A percentile compares a stretch with the other conserved stretches of the same genome.
Conservation (phyloP, 1,140 invertebrate genomes). For the Antheraea pernyi region DNA sequence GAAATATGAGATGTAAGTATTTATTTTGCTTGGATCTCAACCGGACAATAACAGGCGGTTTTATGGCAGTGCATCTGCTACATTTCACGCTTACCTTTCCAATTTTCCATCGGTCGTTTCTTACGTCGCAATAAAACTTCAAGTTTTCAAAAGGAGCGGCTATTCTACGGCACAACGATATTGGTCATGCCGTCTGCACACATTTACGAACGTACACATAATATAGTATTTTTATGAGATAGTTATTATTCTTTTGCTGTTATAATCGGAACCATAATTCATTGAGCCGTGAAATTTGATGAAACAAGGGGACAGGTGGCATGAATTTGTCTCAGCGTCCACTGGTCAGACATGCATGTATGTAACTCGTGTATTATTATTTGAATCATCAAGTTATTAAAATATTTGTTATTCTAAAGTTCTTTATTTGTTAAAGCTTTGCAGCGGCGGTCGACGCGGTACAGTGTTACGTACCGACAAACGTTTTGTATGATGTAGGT, state of each 20-base stretch:
- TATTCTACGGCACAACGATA: conserved; percentile 48
- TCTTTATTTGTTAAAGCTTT: conserved; percentile 68
- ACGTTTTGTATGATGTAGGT: conserved; percentile 22
- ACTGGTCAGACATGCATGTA: conserved; percentile 40
- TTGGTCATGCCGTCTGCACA: conserved; percentile 65
- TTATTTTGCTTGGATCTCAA: conserved; percentile 6
- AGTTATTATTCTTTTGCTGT: not conserved
- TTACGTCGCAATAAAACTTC: conserved; percentile 65
- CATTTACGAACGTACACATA: conserved; percentile 26
- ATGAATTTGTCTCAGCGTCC: conserved; percentile 19
- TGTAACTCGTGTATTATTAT: conserved; percentile 64
- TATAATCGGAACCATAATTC: not conserved
- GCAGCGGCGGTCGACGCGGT: conserved; percentile 54
- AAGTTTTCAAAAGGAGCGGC: conserved; percentile 58
- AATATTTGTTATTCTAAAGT: conserved; percentile 75
- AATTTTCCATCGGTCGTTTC: conserved; percentile 66
- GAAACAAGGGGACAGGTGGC: conserved; percentile 23
- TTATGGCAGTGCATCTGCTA: conserved; percentile 62
- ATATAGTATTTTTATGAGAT: not conserved
- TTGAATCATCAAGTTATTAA: conserved; percentile 62
- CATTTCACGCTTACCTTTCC: conserved; percentile 72
- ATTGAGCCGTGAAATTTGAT: conserved; percentile 5
- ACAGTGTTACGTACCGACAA: conserved; percentile 44
- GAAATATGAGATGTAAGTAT: not conserved
- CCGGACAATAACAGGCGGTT: conserved; percentile 19